Base-by-base conservation (phyloP, 2,888 invertebrate genomes). In the Oasisia sp. region DNA sequence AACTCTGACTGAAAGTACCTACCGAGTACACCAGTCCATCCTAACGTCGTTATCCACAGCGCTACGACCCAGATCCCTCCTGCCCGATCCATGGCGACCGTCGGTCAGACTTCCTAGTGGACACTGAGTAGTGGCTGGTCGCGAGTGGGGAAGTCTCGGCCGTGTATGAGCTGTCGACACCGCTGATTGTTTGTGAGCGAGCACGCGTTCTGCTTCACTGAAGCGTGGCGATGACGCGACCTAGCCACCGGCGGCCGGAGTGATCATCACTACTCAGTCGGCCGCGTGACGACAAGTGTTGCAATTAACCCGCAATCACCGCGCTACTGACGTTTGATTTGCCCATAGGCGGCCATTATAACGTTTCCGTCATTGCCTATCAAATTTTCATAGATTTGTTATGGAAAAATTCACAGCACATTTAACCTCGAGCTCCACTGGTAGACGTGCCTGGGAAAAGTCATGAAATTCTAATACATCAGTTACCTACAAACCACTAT, bases 251-350 rank as follows among this genome's bases (percentile, higher is more conserved):
- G 19, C 27, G 27, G 27, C 7, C 27, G 19, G 0, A 74, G 27
- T 27, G n/a, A 27, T 74, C 74, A 19, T 74, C 74, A 38, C 38
- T 38, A 38, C 38, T 38, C 38, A 74, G n/a, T 74, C 27, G 19
- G 74, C 74, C 74, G 74, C 74, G 74, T 74, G 27, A 74, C 74
- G 74, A 74, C 74, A 74, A 74, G 74, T 74, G 74, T n/a, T 74
- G 27, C 74, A n/a, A 19, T 74, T 74, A 74, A 74, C 74, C n/a
- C 74, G 27, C 19, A n/a, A n/a, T 74, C 74, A 74, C 74, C 2
- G 74, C 27, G 74, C 27, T n/a, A 19, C 11, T 56, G 12, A 19
- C 11, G 19, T 56, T 56, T 38, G 38, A 38, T 4, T 38, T 38
- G 1, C 4, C 38, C 38, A 38, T 38, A 38, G 38, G 38, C 38